Conservation (phyloP, 1,140 invertebrate species). For the Drosophila persimilis region DNA sequence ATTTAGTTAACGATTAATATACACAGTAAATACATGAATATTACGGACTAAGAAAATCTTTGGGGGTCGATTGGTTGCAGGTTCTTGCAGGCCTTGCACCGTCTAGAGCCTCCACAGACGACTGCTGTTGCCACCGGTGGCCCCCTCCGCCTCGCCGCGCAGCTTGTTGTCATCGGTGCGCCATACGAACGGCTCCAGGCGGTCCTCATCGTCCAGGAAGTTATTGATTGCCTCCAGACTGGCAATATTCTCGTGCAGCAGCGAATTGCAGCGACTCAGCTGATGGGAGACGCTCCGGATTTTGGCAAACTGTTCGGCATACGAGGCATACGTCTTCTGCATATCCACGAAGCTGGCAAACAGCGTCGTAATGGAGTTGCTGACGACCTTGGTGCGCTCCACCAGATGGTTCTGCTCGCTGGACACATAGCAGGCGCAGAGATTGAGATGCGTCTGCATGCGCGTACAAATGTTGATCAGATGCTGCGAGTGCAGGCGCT, state of each 20-base stretch:
- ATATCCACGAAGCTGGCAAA: slow-evolving; percentile 89
- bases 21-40: slow-evolving; percentile 53
- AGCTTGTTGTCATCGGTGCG: slow-evolving; percentile 85
- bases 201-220: slow-evolving; percentile 91
- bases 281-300: slow-evolving; percentile 91
- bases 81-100: not conserved
- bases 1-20: slow-evolving; percentile 50
- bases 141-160: slow-evolving; percentile 75
- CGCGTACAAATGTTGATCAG: slow-evolving; percentile 72
- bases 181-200: slow-evolving; percentile 95
- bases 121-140: slow-evolving; percentile 83
- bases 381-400: slow-evolving; percentile 90
- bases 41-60: slow-evolving; percentile 40
- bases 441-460: slow-evolving; percentile 86
- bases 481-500: slow-evolving; percentile 88
- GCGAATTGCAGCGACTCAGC: slow-evolving; percentile 91
- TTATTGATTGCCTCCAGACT: slow-evolving; percentile 93
- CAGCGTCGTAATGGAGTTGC: slow-evolving; percentile 87
- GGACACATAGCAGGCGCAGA: slow-evolving; percentile 88
- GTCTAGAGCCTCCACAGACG: slow-evolving; percentile 67
- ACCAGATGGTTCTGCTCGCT: slow-evolving; percentile 89
- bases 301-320: slow-evolving; percentile 92
- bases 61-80: slow-evolving; percentile 10
- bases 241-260: slow-evolving; percentile 93
- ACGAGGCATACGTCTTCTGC: slow-evolving; percentile 92